These are phyloP conservation scores for Myripristis jacobus DNA, from an alignment of 2,797 vertebrate genomes.

Conservation along the genomic window DNA sequence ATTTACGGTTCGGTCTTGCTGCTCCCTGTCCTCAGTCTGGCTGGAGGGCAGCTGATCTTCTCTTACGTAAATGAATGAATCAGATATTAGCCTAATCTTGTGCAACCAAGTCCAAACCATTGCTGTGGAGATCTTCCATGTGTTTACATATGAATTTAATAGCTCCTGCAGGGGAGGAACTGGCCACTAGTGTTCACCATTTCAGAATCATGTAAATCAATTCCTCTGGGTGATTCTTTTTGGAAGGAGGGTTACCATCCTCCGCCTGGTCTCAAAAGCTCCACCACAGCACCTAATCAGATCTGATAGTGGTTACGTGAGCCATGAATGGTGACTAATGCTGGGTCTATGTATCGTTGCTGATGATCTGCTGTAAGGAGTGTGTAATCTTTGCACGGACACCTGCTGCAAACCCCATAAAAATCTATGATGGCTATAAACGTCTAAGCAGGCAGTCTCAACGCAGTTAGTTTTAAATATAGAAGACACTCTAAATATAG, in stretches of 20 bases:
- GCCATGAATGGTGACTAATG: conserved; percentile 10
- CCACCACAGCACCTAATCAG: neutral
- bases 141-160: neutral
- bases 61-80: conserved; percentile 45
- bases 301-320: neutral
- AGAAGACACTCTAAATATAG: conserved; percentile 43
- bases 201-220: neutral
- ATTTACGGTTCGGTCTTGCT: neutral
- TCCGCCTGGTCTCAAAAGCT: neutral
- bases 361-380: conserved; percentile 29
- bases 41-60: conserved; percentile 17
- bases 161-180: neutral
- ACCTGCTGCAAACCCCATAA: conserved; percentile 48
- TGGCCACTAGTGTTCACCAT: neutral
- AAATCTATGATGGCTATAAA: neutral
- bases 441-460: conserved; percentile 13
- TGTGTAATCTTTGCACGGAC: conserved; percentile 31
- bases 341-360: conserved; percentile 5
- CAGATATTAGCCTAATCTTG: conserved; percentile 12
- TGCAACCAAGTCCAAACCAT: conserved; percentile 5
- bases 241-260: neutral
- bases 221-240: neutral
- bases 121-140: conserved; percentile 13
- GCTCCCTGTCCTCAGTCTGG: neutral
- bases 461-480: conserved; percentile 40